Conservation (phyloP, 2,797 vertebrate genomes). For the Dendrocincla fuliginosa region DNA sequence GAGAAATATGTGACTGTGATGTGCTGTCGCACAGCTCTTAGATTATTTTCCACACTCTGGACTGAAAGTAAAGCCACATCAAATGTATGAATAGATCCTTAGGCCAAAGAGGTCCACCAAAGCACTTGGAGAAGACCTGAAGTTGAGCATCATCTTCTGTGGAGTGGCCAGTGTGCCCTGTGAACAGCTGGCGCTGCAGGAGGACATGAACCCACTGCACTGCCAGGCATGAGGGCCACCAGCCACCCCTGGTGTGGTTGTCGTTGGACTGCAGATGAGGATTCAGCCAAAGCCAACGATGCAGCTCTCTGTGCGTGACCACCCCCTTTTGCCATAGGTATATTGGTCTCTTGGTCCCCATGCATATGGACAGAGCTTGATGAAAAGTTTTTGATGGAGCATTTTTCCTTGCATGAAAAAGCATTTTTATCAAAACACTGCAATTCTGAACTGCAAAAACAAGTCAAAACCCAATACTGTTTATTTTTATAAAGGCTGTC, state of each 20-base stretch:
- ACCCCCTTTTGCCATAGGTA: neutral
- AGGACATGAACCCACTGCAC: rapidly evolving
- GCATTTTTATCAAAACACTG: neutral
- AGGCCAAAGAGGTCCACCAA: neutral
- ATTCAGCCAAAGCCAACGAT: neutral
- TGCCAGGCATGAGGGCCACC: neutral
- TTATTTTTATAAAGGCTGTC: neutral
- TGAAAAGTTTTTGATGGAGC: neutral
- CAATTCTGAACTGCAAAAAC: neutral
- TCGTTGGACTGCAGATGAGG: neutral
- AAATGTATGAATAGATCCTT: no score
- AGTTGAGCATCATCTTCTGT: neutral
- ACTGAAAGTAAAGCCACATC: neutral
- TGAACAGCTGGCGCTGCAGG: rapidly evolving
- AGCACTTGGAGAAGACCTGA: neutral
- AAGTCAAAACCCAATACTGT: neutral
- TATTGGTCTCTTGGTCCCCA: neutral
- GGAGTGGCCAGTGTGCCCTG: neutral
- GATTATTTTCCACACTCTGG: neutral
- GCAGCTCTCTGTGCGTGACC: neutral
- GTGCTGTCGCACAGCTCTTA: neutral
- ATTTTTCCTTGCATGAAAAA: neutral
- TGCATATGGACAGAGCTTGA: neutral
- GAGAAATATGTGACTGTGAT: neutral
- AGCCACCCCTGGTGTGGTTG: neutral